Conservation (phyloP, 64 coral and sea anemone species). For the Porites lutea region DNA sequence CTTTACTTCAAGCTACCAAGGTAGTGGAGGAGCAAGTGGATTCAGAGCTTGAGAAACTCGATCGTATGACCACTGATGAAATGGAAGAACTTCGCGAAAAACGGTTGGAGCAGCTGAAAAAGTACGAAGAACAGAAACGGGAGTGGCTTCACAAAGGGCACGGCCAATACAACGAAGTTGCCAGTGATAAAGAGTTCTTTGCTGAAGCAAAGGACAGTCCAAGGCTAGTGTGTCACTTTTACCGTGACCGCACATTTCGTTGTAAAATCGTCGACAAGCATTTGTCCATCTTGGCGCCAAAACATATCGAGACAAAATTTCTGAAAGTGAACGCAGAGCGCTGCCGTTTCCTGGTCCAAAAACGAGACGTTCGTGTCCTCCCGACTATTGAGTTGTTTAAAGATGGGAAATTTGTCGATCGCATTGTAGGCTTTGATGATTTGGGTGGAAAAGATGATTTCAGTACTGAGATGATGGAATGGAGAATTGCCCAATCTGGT, state of each 20-base stretch:
- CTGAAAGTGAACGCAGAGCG: conserved; percentile 93
- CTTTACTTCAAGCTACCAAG: conserved; percentile 89
- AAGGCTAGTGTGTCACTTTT: conserved; percentile 94
- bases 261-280: conserved; percentile 99
- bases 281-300: conserved; percentile 81
- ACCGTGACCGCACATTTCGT: conserved; percentile 91
- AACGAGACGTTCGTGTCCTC: conserved; percentile 77
- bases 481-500: conserved; percentile 84
- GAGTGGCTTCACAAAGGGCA: conserved; percentile 96
- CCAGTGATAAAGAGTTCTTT: conserved; percentile 95
- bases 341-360: conserved; percentile 88
- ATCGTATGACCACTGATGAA: conserved; percentile 91
- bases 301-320: conserved; percentile 96
- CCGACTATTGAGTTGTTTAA: conserved; percentile 89
- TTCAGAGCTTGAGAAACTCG: conserved; percentile 87
- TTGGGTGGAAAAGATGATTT: conserved; percentile 95
- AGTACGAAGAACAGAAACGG: conserved; percentile 85
- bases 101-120: conserved; percentile 90
- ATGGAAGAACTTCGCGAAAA: conserved; percentile 95
- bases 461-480: conserved; percentile 85
- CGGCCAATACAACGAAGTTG: conserved; percentile 86
- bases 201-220: conserved; percentile 89
- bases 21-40: conserved; percentile 95
- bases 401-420: conserved; percentile 96
- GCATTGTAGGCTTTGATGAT: conserved; percentile 96